Percentiles rank a stretch among this genome's conserved stretches.
phyloP scores from a whole-genome alignment of 2,888 invertebrate species.

The Xestoiulus laeticollis region DNA sequence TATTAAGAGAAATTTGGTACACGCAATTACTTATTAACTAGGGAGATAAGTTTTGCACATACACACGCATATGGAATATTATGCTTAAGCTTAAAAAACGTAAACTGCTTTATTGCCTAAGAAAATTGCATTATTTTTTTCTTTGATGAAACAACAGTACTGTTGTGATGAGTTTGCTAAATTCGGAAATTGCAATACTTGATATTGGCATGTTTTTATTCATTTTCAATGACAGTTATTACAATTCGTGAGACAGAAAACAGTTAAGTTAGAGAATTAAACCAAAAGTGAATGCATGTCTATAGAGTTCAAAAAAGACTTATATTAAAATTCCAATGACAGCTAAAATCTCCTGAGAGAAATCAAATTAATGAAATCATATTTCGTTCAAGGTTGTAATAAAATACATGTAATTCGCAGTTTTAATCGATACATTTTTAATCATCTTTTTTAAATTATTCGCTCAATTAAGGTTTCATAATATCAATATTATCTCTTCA shows the following conservation, averaged over 20 bases:
- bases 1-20: not conserved
- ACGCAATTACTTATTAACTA: not conserved
- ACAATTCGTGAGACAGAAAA: too few species aligned
- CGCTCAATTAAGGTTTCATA: conserved; percentile 11
- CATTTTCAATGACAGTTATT: not conserved
- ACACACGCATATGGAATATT: too few species aligned
- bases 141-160: too few species aligned
- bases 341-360: not conserved
- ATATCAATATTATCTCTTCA: not conserved
- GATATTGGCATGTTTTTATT: not conserved
- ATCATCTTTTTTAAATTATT: not conserved
- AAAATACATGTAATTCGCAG: not conserved
- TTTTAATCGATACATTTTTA: conserved; percentile 4
- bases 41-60: not conserved
- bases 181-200: not conserved
- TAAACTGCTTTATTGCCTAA: too few species aligned
- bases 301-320: not conserved
- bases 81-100: too few species aligned
- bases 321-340: not conserved
- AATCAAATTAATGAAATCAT: not conserved
- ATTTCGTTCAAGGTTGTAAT: not conserved
- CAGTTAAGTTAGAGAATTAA: too few species aligned
- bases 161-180: too few species aligned
- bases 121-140: too few species aligned
- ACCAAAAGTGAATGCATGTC: too few species aligned